Base-by-base conservation (phyloP, 2,888 invertebrate genomes). In the Baccha elongata region DNA sequence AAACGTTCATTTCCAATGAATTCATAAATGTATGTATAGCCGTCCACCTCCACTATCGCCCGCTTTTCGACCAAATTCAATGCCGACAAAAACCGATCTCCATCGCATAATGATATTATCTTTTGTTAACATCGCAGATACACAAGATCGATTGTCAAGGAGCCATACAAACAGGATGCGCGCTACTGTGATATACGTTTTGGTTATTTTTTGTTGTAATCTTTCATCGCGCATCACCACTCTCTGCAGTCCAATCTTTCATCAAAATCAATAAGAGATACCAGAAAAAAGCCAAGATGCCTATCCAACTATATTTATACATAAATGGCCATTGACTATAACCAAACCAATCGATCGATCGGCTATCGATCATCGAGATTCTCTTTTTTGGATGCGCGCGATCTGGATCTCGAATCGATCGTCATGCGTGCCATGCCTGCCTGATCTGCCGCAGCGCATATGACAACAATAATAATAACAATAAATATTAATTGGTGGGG, bases 371-470 rank as follows among this genome's bases (percentile, higher is more conserved):
- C 75, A 81, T 81, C 76, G 52, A n/a, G n/a, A 67, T 71, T 32
- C 26, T 29, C 15, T 48, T 32, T 35, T 37, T 50, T 35, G 58
- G 67, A 83, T 76, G 26, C 40, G 71, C 60, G 68, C 80, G 78
- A 83, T 83, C 83, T 83, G 83, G 83, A 83, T 83, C 83, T 83
- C 73, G 83, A 73, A 73, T 64, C 78, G 83, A 83, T 83, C 78
- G 83, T 83, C 83, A 83, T 83, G 83, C 83, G 83, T 83, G 83
- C 83, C 83, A 64, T 78, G 83, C 76, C 83, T 83, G 72, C 78
- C 64, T 64, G 72, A 78, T 73, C 72, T 50, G 68, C 72, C 42
- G 55, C 80, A 64, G 68, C 72, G 83, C 83, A 83, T 83, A 83
- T 83, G 83, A 83, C 83, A 83, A 83, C 76, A 83, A 83, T 83